Conservation (phyloP, 2,113 vertebrate species). For the Indicator indicator region DNA sequence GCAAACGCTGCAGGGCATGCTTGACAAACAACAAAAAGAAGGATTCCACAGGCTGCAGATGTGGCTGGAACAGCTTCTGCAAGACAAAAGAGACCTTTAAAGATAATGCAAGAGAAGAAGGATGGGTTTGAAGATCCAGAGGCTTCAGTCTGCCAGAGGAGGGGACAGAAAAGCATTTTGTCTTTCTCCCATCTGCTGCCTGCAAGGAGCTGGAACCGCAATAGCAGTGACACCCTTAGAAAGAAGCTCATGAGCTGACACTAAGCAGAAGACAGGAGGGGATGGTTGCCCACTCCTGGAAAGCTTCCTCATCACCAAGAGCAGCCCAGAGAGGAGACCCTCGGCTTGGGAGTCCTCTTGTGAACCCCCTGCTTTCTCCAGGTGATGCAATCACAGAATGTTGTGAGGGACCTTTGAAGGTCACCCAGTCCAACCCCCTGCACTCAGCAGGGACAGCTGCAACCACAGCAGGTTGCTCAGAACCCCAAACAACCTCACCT, state of each 20-base stretch:
- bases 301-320: neutral
- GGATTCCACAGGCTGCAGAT: neutral
- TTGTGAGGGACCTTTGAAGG: too few species aligned
- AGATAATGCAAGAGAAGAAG: slow-evolving; percentile 25
- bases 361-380: neutral
- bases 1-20: neutral
- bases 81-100: slow-evolving; percentile 53
- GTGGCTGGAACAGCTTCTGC: slow-evolving; percentile 23
- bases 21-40: neutral
- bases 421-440: too few species aligned
- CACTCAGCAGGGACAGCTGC: too few species aligned
- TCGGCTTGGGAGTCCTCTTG: neutral
- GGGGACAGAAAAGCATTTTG: neutral
- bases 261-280: neutral
- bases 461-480: too few species aligned
- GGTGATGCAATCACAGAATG: too few species aligned
- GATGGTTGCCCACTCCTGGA: neutral
- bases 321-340: neutral
- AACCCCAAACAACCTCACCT: too few species aligned
- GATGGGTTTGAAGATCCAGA: slow-evolving; percentile 39
- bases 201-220: neutral
- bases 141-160: neutral
- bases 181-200: slow-evolving; percentile 27
- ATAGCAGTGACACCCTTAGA: neutral
- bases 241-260: neutral